Evolutionary conservation across 2,113 vertebrate species (phyloP).

Genomic region (Rhinoptilus africanus): DNA sequence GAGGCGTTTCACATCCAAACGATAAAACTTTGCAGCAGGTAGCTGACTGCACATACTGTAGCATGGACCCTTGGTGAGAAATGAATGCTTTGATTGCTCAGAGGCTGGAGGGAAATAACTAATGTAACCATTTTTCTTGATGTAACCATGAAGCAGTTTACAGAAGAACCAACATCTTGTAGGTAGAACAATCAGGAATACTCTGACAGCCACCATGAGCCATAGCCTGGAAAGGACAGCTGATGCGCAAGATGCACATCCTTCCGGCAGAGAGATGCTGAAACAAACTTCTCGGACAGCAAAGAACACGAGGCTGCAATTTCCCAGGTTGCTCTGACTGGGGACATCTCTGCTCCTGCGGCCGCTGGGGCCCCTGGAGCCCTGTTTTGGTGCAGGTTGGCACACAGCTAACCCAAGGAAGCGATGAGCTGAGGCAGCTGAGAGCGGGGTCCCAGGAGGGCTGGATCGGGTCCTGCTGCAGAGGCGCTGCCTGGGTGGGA

Average conservation of each 20-base stretch:
- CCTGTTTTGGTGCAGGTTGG: not conserved
- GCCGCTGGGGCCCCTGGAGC: not conserved
- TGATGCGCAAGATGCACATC: not conserved
- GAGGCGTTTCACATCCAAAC: not conserved
- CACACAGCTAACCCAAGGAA: not conserved
- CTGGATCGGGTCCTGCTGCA: not conserved
- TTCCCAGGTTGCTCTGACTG: fast-evolving
- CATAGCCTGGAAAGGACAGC: not conserved
- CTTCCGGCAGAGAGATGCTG: not conserved
- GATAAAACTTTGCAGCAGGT: not conserved
- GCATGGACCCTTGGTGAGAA: not conserved
- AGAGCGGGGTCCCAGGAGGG: not conserved
- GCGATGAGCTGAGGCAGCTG: not conserved
- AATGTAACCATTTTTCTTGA: not conserved
- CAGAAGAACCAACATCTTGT: not conserved
- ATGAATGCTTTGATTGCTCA: fast-evolving
- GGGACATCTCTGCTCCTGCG: not conserved
- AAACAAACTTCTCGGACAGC: not conserved
- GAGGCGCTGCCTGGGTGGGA: not conserved
- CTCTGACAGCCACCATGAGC: not conserved
- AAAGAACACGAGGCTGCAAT: not conserved
- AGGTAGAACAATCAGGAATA: not conserved
- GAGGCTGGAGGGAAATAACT: not conserved
- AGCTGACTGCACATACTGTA: fast-evolving
- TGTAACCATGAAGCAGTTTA: not conserved